Evolutionary conservation across 37 sponge, comb jelly and placozoan species (phyloP).

Genomic region (Geodia barretti): DNA sequence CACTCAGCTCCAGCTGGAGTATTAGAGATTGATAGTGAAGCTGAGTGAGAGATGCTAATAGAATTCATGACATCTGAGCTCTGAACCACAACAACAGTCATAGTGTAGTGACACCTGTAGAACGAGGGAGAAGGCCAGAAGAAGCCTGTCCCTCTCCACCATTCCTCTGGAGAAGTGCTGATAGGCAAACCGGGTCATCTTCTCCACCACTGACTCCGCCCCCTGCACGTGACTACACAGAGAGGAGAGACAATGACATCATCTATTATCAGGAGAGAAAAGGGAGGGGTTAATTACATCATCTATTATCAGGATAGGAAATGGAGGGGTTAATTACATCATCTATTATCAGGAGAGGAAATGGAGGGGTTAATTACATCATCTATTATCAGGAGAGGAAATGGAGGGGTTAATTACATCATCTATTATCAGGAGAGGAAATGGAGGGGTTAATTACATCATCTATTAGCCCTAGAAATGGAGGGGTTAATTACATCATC

Average conservation of each 20-base stretch:
- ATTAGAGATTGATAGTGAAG: not conserved
- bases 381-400: too few species aligned
- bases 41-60: too few species aligned
- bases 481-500: too few species aligned
- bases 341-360: too few species aligned
- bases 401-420: not conserved
- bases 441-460: too few species aligned
- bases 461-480: too few species aligned
- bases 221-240: slow-evolving; percentile 39
- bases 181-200: slow-evolving; percentile 39
- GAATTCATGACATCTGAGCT: not conserved
- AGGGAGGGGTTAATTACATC: slow-evolving; percentile 1
- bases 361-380: too few species aligned
- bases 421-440: too few species aligned
- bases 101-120: slow-evolving; percentile 36
- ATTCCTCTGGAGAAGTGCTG: slow-evolving; percentile 54
- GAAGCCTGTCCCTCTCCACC: slow-evolving; percentile 63
- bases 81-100: not conserved
- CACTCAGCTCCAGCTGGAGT: slow-evolving; percentile 66
- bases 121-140: slow-evolving; percentile 62
- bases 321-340: too few species aligned
- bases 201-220: slow-evolving; percentile 51
- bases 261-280: not conserved
- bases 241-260: too few species aligned
- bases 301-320: too few species aligned